Percentiles rank a stretch among this genome's conserved stretches.
Evolutionary conservation across 2,113 vertebrate species (phyloP).

Genomic region (Alethe castanea): DNA sequence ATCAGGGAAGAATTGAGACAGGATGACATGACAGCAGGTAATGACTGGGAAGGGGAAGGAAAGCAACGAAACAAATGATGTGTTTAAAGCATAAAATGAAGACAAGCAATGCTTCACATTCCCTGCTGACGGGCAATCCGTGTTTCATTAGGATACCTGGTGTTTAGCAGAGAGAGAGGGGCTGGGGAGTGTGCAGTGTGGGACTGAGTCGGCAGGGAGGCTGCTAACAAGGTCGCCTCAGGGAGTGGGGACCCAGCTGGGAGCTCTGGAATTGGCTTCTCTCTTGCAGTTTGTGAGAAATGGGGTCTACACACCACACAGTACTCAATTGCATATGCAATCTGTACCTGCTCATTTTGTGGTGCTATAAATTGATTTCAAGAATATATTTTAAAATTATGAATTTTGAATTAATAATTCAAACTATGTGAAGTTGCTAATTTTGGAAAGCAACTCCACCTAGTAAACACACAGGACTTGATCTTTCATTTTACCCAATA

Average conservation of each 20-base stretch:
- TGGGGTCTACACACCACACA: neutral
- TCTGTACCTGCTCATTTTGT: accelerated
- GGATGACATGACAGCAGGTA: conserved; percentile 19
- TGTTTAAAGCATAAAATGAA: conserved; percentile 24
- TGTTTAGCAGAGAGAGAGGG: neutral
- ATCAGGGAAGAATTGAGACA: neutral
- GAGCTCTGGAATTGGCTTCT: neutral
- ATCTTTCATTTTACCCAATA: neutral
- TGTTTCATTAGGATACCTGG: neutral
- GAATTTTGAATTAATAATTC: too few relatives aligned
- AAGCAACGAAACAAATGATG: neutral
- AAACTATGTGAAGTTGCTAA: neutral
- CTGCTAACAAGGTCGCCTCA: neutral
- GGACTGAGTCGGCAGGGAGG: neutral
- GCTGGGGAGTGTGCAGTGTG: neutral
- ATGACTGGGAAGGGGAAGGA: neutral
- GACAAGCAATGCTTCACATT: neutral
- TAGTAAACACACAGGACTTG: neutral
- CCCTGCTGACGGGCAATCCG: neutral
- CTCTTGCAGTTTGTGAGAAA: accelerated
- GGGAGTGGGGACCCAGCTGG: neutral
- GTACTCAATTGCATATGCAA: neutral
- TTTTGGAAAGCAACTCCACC: neutral
- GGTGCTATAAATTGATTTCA: neutral
- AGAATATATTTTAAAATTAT: neutral